Evolutionary conservation across 2,797 vertebrate species (phyloP).

Genomic region (Pseudomugil tenellus): DNA sequence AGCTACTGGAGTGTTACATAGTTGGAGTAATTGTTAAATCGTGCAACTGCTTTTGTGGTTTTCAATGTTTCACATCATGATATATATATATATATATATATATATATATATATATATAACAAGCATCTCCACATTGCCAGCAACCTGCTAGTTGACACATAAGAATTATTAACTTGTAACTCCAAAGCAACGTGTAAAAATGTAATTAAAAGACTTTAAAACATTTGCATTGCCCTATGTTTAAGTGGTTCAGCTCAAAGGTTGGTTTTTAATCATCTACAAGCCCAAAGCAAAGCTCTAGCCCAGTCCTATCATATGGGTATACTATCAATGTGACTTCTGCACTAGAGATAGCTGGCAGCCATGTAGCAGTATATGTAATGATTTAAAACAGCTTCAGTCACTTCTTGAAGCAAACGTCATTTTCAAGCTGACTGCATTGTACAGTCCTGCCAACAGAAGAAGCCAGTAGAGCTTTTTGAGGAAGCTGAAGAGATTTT

Average conservation of each 20-base stretch:
- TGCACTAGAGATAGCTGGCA: neutral
- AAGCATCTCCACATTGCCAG: neutral
- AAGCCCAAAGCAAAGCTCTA: neutral
- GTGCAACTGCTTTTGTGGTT: neutral
- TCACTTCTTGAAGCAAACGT: conserved; percentile 8
- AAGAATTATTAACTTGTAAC: neutral
- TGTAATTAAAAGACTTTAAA: conserved; percentile 4
- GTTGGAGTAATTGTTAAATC: neutral
- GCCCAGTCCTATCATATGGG: conserved; percentile 14
- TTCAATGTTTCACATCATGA: neutral
- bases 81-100: no score
- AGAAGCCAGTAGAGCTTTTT: conserved; percentile 16
- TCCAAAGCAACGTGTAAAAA: neutral
- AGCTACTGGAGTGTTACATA: neutral
- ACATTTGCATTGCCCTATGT: neutral
- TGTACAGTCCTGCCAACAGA: conserved; percentile 26
- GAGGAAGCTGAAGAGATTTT: conserved; percentile 51
- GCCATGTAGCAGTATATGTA: neutral
- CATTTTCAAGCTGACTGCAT: conserved; percentile 10
- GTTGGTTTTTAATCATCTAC: conserved; percentile 3
- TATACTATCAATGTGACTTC: conserved; percentile 7
- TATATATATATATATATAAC: no score
- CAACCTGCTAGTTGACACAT: neutral
- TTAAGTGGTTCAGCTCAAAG: neutral
- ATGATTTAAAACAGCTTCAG: neutral